These are phyloP conservation scores for Drosophila cardini DNA, from an alignment of 1,140 invertebrate genomes.

Conservation along the genomic window DNA sequence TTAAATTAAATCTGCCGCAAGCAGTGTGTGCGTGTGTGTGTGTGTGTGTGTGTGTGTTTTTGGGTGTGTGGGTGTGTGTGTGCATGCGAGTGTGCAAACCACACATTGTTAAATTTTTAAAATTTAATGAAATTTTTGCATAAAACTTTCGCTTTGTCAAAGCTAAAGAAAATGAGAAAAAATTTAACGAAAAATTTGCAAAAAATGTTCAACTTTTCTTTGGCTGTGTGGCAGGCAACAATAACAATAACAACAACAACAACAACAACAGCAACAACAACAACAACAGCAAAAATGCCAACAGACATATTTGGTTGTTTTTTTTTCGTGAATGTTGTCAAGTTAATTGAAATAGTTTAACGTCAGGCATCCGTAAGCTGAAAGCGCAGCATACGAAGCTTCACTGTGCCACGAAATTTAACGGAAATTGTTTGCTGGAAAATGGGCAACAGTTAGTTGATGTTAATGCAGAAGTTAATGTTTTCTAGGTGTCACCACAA, in stretches of 20 bases:
- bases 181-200: conserved; percentile 1
- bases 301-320: conserved; percentile 53
- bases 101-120: conserved; percentile 47
- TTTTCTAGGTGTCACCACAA: too few relatives aligned
- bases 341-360: conserved; percentile 80
- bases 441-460: not conserved
- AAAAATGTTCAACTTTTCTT: conserved; percentile 28
- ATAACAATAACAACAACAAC: conserved; percentile 18
- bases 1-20: conserved; percentile 63
- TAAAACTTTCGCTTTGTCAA: conserved; percentile 68
- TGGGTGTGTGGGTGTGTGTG: conserved; percentile 16
- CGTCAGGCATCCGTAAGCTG: conserved; percentile 60
- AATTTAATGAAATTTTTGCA: conserved; percentile 70
- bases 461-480: not conserved
- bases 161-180: conserved; percentile 32
- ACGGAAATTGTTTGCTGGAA: not conserved
- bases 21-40: too few relatives aligned
- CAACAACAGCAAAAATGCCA: conserved; percentile 62
- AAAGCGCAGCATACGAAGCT: not conserved
- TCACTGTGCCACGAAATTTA: not conserved
- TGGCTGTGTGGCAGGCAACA: conserved; percentile 38
- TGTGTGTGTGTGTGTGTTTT: conserved; percentile 19
- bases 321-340: conserved; percentile 42
- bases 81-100: conserved; percentile 13
- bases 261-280: conserved; percentile 8